Evolutionary conservation across 2,888 invertebrate species (phyloP).

Genomic region (Luperina testacea): DNA sequence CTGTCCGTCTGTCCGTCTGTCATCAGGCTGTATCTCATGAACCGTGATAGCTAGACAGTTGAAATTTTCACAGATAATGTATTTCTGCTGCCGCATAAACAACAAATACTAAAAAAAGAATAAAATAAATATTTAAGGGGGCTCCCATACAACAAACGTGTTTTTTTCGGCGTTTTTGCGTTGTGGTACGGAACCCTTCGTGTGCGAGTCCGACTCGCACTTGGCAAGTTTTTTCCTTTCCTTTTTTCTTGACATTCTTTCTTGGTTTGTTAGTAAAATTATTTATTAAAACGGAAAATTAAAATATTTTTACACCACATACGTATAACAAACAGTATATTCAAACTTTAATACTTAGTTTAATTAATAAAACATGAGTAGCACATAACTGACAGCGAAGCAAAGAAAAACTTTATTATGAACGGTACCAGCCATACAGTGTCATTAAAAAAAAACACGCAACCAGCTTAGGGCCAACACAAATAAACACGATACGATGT

Average conservation of each 20-base stretch:
- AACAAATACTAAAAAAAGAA: too few species aligned
- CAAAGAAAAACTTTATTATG: constrained; percentile 28
- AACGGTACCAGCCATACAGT: background rate
- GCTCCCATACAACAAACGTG: too few species aligned
- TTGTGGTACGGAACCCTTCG: too few species aligned
- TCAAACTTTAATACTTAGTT: background rate
- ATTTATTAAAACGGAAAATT: background rate
- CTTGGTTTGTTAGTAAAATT: background rate
- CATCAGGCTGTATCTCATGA: too few species aligned
- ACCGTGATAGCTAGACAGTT: too few species aligned
- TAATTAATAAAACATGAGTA: constrained; percentile 14
- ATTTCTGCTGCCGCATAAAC: too few species aligned
- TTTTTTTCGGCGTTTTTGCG: too few species aligned
- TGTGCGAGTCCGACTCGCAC: too few species aligned
- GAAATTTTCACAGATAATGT: too few species aligned
- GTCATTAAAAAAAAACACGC: constrained; percentile 45
- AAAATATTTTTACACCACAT: background rate
- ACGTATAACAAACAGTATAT: background rate
- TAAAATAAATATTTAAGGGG: too few species aligned
- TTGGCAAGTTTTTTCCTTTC: too few species aligned
- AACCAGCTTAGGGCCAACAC: background rate
- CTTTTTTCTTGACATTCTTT: background rate
- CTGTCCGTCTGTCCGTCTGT: too few species aligned
- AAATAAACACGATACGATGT: background rate
- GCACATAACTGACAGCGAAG: constrained; percentile 23